A percentile compares a stretch with the other conserved stretches of the same genome.
Evolutionary conservation across 2,113 vertebrate species (phyloP).

Genomic region (Lycaon pictus): DNA sequence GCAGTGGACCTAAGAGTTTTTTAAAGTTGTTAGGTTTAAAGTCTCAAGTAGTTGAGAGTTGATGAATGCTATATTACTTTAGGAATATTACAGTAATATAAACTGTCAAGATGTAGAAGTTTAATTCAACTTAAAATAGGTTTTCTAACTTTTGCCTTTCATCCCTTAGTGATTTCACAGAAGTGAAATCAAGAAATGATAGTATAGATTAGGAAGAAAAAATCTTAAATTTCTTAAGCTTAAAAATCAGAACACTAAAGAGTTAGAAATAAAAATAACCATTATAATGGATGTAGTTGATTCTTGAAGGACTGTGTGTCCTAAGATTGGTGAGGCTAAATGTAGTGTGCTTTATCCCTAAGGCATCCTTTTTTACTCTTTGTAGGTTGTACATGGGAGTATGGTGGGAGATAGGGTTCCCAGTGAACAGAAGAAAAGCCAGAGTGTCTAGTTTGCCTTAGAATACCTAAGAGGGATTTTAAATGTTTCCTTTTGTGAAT

Average conservation of each 20-base stretch:
- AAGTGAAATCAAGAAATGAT: not conserved
- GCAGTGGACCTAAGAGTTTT: not conserved
- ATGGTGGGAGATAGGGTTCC: not conserved
- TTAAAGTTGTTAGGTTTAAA: not conserved
- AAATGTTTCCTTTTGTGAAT: not conserved
- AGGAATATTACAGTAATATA: not conserved
- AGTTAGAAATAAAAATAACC: not conserved
- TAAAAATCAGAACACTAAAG: not conserved
- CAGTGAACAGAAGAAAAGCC: not conserved
- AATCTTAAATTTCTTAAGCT: conserved; percentile 32
- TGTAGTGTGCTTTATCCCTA: not conserved
- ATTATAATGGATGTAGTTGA: not conserved
- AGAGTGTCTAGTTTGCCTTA: not conserved
- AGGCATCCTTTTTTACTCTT: not conserved
- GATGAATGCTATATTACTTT: not conserved
- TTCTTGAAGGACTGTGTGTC: not conserved
- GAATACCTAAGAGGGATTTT: not conserved
- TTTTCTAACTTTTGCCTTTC: conserved; percentile 15
- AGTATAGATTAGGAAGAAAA: conserved; percentile 30
- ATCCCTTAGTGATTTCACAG: conserved; percentile 34
- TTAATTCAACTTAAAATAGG: not conserved
- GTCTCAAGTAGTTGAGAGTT: conserved; percentile 17
- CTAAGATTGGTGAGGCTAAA: not conserved
- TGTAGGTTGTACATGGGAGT: not conserved
- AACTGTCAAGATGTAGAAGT: not conserved